A percentile compares a stretch with the other conserved stretches of the same genome.
phyloP scores from a whole-genome alignment of 2,888 invertebrate species.

The Nephrotoma guestfalica region DNA sequence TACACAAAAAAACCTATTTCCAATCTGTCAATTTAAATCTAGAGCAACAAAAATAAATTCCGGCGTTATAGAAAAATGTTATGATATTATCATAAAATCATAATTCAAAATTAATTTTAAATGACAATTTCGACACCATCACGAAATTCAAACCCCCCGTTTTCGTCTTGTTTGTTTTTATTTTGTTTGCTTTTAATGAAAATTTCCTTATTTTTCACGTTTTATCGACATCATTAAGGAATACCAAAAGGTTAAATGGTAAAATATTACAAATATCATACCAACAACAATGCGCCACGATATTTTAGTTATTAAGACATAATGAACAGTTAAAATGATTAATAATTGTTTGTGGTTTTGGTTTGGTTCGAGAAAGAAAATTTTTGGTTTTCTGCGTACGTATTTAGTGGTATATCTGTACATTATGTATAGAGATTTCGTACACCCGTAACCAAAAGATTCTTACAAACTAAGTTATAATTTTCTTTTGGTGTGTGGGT shows the following conservation, averaged over 20 bases:
- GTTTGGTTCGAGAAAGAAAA: background rate
- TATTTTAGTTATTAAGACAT: background rate
- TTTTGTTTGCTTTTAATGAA: background rate
- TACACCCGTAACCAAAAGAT: background rate
- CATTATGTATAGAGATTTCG: background rate
- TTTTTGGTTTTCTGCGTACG: background rate
- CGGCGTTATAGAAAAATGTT: background rate
- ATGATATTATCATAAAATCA: background rate
- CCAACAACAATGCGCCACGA: background rate
- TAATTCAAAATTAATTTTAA: background rate
- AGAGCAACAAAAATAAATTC: background rate
- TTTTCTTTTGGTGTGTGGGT: background rate
- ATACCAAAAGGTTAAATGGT: background rate
- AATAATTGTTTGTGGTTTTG: background rate
- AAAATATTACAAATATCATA: background rate
- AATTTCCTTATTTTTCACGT: background rate
- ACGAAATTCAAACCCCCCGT: background rate
- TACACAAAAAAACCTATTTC: background rate
- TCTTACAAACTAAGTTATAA: background rate
- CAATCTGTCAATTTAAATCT: background rate
- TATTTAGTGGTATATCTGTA: background rate
- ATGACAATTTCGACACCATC: background rate
- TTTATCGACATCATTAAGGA: background rate
- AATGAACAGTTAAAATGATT: background rate
- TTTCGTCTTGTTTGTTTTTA: background rate